Percentiles rank a stretch among this genome's conserved stretches.
These are phyloP conservation scores for Panzeria rudis DNA, from an alignment of 2,888 invertebrate genomes.

Conservation along the genomic window DNA sequence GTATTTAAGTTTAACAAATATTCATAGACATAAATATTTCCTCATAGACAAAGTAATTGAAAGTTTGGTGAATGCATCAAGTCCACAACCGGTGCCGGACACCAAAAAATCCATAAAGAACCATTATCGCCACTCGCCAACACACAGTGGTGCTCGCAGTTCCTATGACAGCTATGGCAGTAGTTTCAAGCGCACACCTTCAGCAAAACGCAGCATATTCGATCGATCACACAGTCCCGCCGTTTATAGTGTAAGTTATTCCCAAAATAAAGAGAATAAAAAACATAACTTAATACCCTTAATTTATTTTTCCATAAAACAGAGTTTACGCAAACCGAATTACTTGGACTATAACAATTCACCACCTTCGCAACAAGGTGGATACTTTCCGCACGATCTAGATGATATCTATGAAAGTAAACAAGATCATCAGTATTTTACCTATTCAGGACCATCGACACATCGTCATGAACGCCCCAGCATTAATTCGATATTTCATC, in stretches of 20 bases:
- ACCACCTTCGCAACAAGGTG: constrained; percentile 79
- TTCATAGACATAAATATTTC: background rate
- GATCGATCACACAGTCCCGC: constrained; percentile 83
- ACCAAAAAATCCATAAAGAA: constrained; percentile 78
- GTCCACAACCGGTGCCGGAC: constrained; percentile 83
- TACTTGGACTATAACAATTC: constrained; percentile 80
- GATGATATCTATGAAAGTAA: constrained; percentile 83
- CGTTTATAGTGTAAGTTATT: constrained; percentile 80
- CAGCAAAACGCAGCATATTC: constrained; percentile 78
- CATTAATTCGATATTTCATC: constrained; percentile 83
- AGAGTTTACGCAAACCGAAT: constrained; percentile 81
- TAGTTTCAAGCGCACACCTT: constrained; percentile 80
- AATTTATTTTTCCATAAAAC: constrained; percentile 46
- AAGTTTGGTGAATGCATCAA: constrained; percentile 78
- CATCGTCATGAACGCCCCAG: constrained; percentile 80
- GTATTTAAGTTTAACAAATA: background rate
- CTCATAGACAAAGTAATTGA: constrained; percentile 76
- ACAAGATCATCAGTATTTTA: constrained; percentile 83
- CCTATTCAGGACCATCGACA: constrained; percentile 81
- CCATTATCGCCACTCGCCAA: constrained; percentile 80
- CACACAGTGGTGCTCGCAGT: constrained; percentile 76
- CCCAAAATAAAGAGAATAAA: background rate
- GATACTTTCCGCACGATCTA: constrained; percentile 83
- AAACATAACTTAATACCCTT: background rate
- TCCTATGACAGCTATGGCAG: constrained; percentile 80